These are phyloP conservation scores for Psittacula echo DNA, from an alignment of 2,797 vertebrate genomes.

Conservation along the genomic window DNA sequence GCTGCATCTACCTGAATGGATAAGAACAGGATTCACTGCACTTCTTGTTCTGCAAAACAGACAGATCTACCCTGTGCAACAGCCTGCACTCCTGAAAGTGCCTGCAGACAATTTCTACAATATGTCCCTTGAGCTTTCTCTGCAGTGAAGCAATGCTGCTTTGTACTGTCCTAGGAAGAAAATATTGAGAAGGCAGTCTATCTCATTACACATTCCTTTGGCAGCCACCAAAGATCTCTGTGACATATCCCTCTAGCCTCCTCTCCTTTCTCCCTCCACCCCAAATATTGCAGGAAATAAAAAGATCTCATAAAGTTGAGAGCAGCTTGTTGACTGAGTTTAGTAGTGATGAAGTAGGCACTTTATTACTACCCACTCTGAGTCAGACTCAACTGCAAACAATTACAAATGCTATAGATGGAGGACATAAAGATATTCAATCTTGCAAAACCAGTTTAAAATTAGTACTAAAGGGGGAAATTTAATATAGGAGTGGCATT, in stretches of 20 bases:
- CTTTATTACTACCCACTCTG: background rate
- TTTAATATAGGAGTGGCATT: conserved; percentile 3
- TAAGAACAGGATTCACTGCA: background rate
- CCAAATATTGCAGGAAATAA: background rate
- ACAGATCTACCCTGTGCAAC: background rate
- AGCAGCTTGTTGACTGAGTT: background rate
- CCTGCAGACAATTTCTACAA: background rate
- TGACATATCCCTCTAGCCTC: background rate
- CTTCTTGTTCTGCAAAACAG: background rate
- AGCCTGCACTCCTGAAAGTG: background rate
- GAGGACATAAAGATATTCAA: background rate
- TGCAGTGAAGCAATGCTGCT: background rate
- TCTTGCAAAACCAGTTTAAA: background rate
- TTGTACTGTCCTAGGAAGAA: background rate
- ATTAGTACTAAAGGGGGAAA: conserved; percentile 6
- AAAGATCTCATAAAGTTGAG: background rate
- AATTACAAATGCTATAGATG: background rate
- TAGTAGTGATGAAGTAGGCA: background rate
- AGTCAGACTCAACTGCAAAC: conserved; percentile 16
- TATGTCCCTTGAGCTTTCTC: background rate
- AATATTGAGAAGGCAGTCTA: background rate
- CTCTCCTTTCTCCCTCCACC: background rate
- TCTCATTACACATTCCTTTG: background rate
- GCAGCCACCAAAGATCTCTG: background rate
- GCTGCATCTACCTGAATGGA: background rate